Conservation (phyloP, 2,797 vertebrate genomes). For the Ctenosaura bakeri region DNA sequence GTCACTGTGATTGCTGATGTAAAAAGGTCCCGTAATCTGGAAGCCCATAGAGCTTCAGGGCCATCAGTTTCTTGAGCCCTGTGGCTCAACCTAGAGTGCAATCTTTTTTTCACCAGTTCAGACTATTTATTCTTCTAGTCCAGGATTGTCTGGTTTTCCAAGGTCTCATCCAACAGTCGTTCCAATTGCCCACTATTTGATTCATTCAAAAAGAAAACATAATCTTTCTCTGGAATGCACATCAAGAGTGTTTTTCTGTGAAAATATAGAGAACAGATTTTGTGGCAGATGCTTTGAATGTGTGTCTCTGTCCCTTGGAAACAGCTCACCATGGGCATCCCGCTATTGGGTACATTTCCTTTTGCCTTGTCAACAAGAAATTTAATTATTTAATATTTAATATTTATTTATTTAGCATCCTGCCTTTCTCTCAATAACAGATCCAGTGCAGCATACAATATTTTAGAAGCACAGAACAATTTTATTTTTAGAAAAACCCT, state of each 20-base stretch:
- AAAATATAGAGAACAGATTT: neutral
- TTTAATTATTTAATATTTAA: too few relatives aligned
- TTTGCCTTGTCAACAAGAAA: neutral
- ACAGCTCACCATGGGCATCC: neutral
- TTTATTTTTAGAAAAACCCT: too few relatives aligned
- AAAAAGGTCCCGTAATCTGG: neutral
- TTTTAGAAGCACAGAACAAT: too few relatives aligned
- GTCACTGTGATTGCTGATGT: neutral
- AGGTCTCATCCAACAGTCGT: neutral
- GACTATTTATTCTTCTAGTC: neutral
- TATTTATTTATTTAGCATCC: too few relatives aligned
- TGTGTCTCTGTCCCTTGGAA: neutral
- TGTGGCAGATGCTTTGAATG: neutral
- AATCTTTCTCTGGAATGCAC: neutral
- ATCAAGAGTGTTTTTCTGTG: neutral
- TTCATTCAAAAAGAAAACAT: neutral
- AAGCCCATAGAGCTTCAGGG: neutral
- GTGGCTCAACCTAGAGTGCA: neutral
- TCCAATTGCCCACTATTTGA: neutral
- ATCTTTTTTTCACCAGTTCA: neutral
- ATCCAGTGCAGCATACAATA: too few relatives aligned
- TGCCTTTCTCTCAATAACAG: too few relatives aligned
- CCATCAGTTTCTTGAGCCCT: neutral
- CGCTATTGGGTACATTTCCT: neutral
- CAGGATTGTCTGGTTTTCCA: neutral